Evolutionary conservation across 1,140 invertebrate species (phyloP), one percentile per base, ranked within the genome.

Genomic region (Leptinotarsa texana): DNA sequence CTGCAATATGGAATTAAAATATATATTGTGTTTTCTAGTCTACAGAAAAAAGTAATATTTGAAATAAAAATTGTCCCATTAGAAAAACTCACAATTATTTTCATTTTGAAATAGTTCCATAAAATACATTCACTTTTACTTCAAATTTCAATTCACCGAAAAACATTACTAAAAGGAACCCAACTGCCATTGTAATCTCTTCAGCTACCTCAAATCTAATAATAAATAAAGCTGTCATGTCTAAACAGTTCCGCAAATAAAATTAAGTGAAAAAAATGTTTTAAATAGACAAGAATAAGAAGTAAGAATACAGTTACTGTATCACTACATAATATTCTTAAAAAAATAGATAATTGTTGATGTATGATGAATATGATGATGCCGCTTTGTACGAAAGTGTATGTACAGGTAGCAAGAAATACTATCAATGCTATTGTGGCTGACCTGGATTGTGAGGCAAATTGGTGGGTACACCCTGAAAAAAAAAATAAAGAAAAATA

Each of bases 361-460:
- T 80, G 75, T 73, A 74, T 75, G 75, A 80, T 80, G 79, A 82
- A 79, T 73, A 77, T 75, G 77, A 81, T 81, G 77, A 80, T 80
- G 79, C 75, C 77, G 76, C 73, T 80, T 83, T 82, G 81, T 82
- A 83, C 80, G 78, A 80, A 68, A 75, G 77, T 82, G 78, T 83
- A 83, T 83, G 77, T 83, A 83, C 82, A 84, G 74, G 76, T 80
- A 79, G 78, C 75, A 81, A 79, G 69, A 68, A 66, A 70, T 78
- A 81, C 80, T 84, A 83, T 82, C 81, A 82, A 80, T 85, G 83
- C 84, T 85, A 85, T 86, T 86, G 84, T 17, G 81, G 84, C 80
- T 85, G 84, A 42, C 82, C 82, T 47, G 83, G 83, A 79, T 84
- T 86, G 78, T 85, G 84, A 80, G 84, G 84, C 83, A 85, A 82